phyloP scores from a whole-genome alignment of 1,140 invertebrate genomes.

The Eumaeus atala region DNA sequence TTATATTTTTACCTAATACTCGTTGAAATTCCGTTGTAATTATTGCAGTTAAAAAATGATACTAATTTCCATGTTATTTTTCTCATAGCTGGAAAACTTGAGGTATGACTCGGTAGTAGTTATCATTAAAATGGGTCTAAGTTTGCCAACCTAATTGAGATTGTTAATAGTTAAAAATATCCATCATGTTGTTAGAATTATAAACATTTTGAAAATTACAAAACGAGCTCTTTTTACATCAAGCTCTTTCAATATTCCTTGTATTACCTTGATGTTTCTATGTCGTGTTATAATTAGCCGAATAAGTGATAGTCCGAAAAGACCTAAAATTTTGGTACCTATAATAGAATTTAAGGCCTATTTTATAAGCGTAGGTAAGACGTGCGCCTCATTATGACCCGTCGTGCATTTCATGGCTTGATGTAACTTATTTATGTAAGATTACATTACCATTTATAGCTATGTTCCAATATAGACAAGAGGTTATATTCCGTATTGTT shows the following conservation, averaged over 20 bases:
- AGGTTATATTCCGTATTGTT: neutral
- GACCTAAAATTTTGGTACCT: constrained; percentile 11
- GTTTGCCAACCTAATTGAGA: too few relatives aligned
- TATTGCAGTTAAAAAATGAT: too few relatives aligned
- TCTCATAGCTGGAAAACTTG: too few relatives aligned
- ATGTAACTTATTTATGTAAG: neutral
- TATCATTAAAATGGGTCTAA: too few relatives aligned
- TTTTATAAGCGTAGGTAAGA: constrained; percentile 2
- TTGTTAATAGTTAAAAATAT: too few relatives aligned
- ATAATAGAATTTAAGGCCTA: neutral
- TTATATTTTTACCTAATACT: too few relatives aligned
- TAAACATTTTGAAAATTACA: neutral
- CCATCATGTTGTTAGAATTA: too few relatives aligned
- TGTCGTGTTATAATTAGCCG: constrained; percentile 4
- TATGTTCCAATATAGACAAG: constrained; percentile 6
- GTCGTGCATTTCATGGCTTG: constrained; percentile 9
- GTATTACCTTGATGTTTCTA: constrained; percentile 2
- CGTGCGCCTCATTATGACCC: neutral
- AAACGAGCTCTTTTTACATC: neutral
- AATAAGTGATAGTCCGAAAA: constrained; percentile 11
- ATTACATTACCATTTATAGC: neutral
- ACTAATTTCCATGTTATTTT: too few relatives aligned
- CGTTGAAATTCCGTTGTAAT: too few relatives aligned
- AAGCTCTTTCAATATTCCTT: neutral
- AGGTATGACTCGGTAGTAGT: too few relatives aligned